Conservation (phyloP, 2,888 invertebrate species). For the Pharmacophagus antenor region DNA sequence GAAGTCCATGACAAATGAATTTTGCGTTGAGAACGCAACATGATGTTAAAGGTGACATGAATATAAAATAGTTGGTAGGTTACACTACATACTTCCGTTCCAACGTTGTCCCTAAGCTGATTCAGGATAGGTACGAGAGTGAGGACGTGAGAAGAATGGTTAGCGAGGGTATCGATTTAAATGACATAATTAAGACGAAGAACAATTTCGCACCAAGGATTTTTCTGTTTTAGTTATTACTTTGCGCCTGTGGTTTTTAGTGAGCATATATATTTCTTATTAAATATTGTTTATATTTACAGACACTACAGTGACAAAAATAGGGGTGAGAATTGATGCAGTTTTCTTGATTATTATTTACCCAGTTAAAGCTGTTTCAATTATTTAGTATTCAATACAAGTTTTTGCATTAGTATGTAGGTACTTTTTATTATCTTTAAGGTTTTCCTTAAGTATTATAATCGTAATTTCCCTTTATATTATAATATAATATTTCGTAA, state of each 20-base stretch:
- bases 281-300: not conserved
- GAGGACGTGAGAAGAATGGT: constrained; percentile 34
- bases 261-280: not conserved
- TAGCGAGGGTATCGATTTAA: constrained; percentile 28
- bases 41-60: constrained; percentile 56
- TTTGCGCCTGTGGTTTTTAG: not conserved
- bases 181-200: constrained; percentile 27
- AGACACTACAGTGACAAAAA: not conserved
- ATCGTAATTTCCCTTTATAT: too few relatives aligned
- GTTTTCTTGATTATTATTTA: not conserved
- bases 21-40: constrained; percentile 58
- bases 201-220: constrained; percentile 12
- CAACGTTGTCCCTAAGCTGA: constrained; percentile 45
- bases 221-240: constrained; percentile 7
- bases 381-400: too few relatives aligned
- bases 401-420: too few relatives aligned
- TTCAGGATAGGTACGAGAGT: constrained; percentile 40
- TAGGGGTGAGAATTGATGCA: too few relatives aligned
- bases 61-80: constrained; percentile 56
- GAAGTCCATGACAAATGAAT: constrained; percentile 61
- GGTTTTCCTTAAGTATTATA: not conserved
- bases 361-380: too few relatives aligned
- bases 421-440: too few relatives aligned
- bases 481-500: not conserved
- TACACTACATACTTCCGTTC: constrained; percentile 46